Evolutionary conservation across 2,113 vertebrate species (phyloP).

Genomic region (Argyrosomus japonicus): DNA sequence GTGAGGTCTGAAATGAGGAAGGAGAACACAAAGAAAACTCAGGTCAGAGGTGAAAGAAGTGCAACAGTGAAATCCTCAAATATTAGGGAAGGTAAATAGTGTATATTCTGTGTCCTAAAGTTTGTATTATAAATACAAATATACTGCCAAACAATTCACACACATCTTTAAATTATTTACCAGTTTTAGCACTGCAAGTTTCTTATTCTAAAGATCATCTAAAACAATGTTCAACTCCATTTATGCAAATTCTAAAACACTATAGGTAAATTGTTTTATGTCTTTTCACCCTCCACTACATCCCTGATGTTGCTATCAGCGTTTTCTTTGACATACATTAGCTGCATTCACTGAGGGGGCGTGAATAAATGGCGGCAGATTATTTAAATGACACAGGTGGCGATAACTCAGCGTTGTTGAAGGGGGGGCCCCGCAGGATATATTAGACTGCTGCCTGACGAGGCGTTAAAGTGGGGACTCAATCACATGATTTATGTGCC

Average conservation of each 20-base stretch:
- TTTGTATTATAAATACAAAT: not conserved
- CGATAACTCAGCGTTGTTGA: slow-evolving; percentile 49
- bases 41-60: slow-evolving; percentile 21
- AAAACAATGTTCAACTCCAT: slow-evolving; percentile 30
- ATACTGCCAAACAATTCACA: not conserved
- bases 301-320: slow-evolving; percentile 60
- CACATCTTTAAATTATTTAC: not conserved
- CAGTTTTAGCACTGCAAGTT: not conserved
- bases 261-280: slow-evolving; percentile 58
- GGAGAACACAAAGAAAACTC: slow-evolving; percentile 31
- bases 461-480: slow-evolving; percentile 77
- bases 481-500: slow-evolving; percentile 77
- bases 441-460: slow-evolving; percentile 68
- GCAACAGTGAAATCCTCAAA: not conserved
- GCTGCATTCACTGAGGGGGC: slow-evolving; percentile 57
- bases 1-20: slow-evolving; percentile 88
- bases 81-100: not conserved
- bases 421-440: slow-evolving; percentile 41
- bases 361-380: slow-evolving; percentile 74
- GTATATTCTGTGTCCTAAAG: no score
- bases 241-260: slow-evolving; percentile 53
- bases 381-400: slow-evolving; percentile 78
- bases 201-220: not conserved
- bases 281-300: slow-evolving; percentile 57
- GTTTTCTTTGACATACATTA: slow-evolving; percentile 70